phyloP scores from a whole-genome alignment of 2,888 invertebrate species.

The Amphipyra berbera region DNA sequence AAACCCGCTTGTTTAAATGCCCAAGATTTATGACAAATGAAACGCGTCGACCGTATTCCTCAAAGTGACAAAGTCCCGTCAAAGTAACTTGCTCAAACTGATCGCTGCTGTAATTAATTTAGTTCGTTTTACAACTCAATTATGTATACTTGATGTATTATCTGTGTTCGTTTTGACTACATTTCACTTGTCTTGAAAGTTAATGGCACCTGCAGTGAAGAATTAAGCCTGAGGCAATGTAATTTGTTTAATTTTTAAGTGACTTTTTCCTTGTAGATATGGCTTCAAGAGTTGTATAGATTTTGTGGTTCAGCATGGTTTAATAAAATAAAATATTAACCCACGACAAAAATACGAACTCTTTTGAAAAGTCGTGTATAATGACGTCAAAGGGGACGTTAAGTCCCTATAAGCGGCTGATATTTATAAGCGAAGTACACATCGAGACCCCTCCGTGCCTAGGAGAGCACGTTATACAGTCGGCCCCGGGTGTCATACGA shows the following conservation, averaged over 20 bases:
- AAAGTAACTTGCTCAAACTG: slow-evolving; percentile 6
- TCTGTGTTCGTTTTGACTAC: neutral
- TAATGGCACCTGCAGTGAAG: slow-evolving; percentile 22
- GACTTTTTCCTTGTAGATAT: slow-evolving; percentile 22
- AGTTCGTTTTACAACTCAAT: slow-evolving; percentile 22
- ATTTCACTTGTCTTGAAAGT: slow-evolving; percentile 47
- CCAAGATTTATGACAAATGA: slow-evolving; percentile 5
- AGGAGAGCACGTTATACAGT: too few species aligned
- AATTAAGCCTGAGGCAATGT: slow-evolving; percentile 17
- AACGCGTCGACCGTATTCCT: neutral
- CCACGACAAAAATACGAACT: too few species aligned
- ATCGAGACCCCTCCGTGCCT: too few species aligned
- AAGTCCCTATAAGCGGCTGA: too few species aligned
- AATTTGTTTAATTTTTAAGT: slow-evolving; percentile 19
- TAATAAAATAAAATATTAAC: too few species aligned
- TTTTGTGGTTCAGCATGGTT: too few species aligned
- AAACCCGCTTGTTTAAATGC: neutral
- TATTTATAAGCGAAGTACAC: too few species aligned
- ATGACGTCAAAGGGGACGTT: too few species aligned
- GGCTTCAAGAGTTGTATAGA: neutral
- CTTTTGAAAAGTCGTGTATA: too few species aligned
- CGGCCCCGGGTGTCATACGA: too few species aligned
- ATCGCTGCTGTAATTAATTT: slow-evolving; percentile 4
- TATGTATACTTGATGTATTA: slow-evolving; percentile 36
- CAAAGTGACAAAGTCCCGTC: slow-evolving; percentile 2